Conservation (phyloP, 2,797 vertebrate species). For the Kryptolebias ocellatus region DNA sequence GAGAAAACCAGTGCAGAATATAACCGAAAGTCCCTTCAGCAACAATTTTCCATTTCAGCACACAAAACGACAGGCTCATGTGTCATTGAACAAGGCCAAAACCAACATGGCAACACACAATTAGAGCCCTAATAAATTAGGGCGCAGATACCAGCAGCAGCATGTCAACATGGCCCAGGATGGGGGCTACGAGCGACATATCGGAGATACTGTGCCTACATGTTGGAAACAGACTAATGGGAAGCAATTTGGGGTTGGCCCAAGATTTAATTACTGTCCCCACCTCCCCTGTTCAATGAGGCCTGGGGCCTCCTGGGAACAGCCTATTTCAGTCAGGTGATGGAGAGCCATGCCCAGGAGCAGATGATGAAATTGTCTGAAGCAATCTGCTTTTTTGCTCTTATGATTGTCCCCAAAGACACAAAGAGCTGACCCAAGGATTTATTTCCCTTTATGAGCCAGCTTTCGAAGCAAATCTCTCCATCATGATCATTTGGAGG, state of each 20-base stretch:
- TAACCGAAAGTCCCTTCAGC: conserved; percentile 42
- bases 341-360: conserved; percentile 70
- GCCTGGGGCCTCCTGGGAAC: conserved; percentile 76
- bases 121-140: conserved; percentile 73
- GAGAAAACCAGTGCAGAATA: conserved; percentile 15
- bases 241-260: conserved; percentile 80
- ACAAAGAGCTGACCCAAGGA: conserved; percentile 73
- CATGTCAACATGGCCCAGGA: conserved; percentile 51
- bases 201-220: conserved; percentile 60
- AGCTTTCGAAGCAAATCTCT: conserved; percentile 68
- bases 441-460: conserved; percentile 51
- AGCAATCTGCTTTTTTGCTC: conserved; percentile 74
- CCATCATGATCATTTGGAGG: conserved; percentile 26
- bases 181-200: conserved; percentile 63
- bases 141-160: conserved; percentile 58
- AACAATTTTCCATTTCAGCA: conserved; percentile 41
- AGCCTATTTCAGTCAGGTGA: conserved; percentile 81
- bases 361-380: conserved; percentile 79
- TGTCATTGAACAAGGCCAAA: conserved; percentile 69
- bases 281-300: conserved; percentile 84
- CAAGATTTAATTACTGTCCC: conserved; percentile 84
- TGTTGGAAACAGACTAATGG: conserved; percentile 78
- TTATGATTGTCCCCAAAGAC: conserved; percentile 78
- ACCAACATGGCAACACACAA: conserved; percentile 69
- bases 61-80: conserved; percentile 51